Evolutionary conservation across 1,140 invertebrate species (phyloP).

Genomic region (Scaptomyza graminum): DNA sequence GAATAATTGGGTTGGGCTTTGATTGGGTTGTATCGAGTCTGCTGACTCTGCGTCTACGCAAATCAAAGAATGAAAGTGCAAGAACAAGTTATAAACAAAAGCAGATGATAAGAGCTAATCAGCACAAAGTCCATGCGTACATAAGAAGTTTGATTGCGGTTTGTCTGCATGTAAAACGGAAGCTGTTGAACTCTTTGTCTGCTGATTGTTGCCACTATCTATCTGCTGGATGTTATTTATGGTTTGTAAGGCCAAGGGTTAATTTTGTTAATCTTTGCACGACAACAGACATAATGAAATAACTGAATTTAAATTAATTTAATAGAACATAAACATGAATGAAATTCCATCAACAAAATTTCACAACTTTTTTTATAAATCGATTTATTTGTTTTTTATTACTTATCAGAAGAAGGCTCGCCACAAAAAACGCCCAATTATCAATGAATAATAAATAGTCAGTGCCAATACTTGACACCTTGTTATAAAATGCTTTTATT

Average conservation of each 20-base stretch:
- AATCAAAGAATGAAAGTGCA: conserved; percentile 32
- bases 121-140: not conserved
- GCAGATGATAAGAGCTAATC: conserved; percentile 23
- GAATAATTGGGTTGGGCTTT: not conserved
- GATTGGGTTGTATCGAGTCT: not conserved
- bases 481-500: conserved; percentile 40
- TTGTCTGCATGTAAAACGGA: conserved; percentile 14
- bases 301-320: no score
- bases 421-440: conserved; percentile 19
- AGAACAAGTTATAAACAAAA: conserved; percentile 12
- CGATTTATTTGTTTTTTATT: no score
- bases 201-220: not conserved
- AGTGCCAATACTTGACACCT: conserved; percentile 18
- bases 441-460: conserved; percentile 25
- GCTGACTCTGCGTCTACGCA: not conserved
- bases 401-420: conserved; percentile 26
- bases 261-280: no score
- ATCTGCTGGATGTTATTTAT: not conserved
- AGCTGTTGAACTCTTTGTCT: not conserved
- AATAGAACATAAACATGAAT: no score
- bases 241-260: not conserved
- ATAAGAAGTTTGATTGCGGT: conserved; percentile 30
- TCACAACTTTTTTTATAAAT: no score
- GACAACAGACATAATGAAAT: no score
- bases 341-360: no score